Base-by-base conservation (phyloP, 1,140 invertebrate species). In the Lysiphlebus fabarum region DNA sequence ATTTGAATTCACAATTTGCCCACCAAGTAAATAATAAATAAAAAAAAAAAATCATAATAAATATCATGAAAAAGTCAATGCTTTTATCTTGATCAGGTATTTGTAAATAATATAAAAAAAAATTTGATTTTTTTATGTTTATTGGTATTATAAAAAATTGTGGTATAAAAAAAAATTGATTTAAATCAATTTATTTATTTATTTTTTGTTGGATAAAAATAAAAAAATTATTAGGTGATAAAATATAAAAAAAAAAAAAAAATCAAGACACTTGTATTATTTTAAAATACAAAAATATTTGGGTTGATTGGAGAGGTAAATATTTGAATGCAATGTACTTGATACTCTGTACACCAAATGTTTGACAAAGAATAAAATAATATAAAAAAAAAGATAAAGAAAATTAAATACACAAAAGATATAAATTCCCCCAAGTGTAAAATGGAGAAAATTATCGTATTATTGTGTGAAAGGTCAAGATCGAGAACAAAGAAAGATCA, bases 391-490 rank as follows among this genome's bases (percentile, higher is more conserved):
- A 14, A 7, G n/a, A 53, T 44, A 14, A 36, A 14, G 45, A 55
- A 17, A 14, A 11, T 45, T 4, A n/a, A 7, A 45, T 45, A 14
- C 9, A 26, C 53, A 33, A 6, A 45, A n/a, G n/a, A n/a, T n/a
- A n/a, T n/a, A n/a, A 14, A 45, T 12, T n/a, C 43, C 12, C 12
- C 10, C 11, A 45, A 45, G 17, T 45, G n/a, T 45, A n/a, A 12
- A 12, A 1, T 34, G 43, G 10, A 34, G 49, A 36, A n/a, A 51
- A 60, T 38, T 53, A 60, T 64, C 62, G 58, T 48, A 60, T 56
- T n/a, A 36, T 51, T 44, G 58, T 60, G 58, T 55, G 51, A 64
- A 64, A 61, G 62, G 62, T 64, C 62, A 61, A 64, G 62, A 64
- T 61, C 62, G 59, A 58, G 62, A 64, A 64, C 62, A 64, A 64